Evolutionary conservation across 2,888 invertebrate species (phyloP).

Genomic region (Urechis unicinctus): DNA sequence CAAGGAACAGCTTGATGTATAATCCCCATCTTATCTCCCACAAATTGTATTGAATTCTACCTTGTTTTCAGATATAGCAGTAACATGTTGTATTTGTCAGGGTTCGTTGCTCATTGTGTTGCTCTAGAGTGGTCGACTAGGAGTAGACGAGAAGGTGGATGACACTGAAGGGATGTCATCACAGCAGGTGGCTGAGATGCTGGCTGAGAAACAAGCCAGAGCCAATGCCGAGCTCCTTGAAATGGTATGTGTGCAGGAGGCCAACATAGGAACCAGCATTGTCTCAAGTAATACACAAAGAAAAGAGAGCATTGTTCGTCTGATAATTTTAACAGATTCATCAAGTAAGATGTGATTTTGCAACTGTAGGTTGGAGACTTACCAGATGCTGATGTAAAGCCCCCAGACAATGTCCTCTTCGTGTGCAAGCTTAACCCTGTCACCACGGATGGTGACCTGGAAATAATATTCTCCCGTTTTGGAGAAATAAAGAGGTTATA

Average conservation of each 20-base stretch:
- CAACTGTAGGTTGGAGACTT: slow-evolving; percentile 72
- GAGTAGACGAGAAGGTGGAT: slow-evolving; percentile 88
- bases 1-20: slow-evolving; percentile 63
- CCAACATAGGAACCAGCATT: too few relatives aligned
- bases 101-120: background rate
- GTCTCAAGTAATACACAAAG: too few relatives aligned
- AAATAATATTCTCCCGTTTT: slow-evolving; percentile 95
- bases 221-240: slow-evolving; percentile 95
- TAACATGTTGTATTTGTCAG: background rate
- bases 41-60: too few relatives aligned
- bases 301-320: too few relatives aligned
- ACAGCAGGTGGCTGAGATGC: slow-evolving; percentile 78
- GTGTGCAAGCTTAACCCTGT: slow-evolving; percentile 99
- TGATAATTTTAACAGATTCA: too few relatives aligned
- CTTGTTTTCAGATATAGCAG: background rate
- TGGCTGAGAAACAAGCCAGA: slow-evolving; percentile 86
- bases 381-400: slow-evolving; percentile 93
- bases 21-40: too few relatives aligned
- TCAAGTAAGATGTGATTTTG: background rate
- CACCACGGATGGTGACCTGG: slow-evolving; percentile 92
- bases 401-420: slow-evolving; percentile 97
- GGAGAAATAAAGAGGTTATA: slow-evolving; percentile 66
- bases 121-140: slow-evolving; percentile 73
- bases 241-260: slow-evolving; percentile 65
- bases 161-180: slow-evolving; percentile 79